A percentile compares a stretch with the other conserved stretches of the same genome.
These are phyloP conservation scores for Coenonympha arcania DNA, from an alignment of 2,888 invertebrate species.

Conservation along the genomic window DNA sequence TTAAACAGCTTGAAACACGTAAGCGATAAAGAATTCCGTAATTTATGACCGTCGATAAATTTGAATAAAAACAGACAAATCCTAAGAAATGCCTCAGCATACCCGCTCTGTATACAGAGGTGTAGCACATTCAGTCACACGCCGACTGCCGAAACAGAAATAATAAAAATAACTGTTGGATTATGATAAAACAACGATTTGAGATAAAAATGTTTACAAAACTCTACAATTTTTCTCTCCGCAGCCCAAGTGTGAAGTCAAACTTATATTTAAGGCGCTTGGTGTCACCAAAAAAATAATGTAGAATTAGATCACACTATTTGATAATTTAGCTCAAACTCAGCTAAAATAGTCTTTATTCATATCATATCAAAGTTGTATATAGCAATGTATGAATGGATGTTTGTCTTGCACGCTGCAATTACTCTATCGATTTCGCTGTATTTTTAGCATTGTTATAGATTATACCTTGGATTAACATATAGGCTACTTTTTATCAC, in stretches of 20 bases:
- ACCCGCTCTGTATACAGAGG: background rate
- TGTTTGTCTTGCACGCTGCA: too few species aligned
- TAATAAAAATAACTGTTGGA: slow-evolving; percentile 3
- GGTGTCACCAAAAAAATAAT: background rate
- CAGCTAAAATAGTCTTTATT: too few species aligned
- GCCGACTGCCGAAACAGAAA: background rate
- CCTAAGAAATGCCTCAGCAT: background rate
- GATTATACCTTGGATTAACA: too few species aligned
- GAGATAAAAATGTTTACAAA: slow-evolving; percentile 26
- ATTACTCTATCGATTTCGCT: too few species aligned
- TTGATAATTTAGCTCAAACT: too few species aligned
- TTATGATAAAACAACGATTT: background rate
- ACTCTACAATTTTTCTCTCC: slow-evolving; percentile 28
- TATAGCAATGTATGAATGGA: too few species aligned
- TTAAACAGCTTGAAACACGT: background rate
- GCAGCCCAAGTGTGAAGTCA: slow-evolving; percentile 21
- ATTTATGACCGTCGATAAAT: background rate
- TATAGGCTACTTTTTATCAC: too few species aligned
- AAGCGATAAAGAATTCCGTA: background rate
- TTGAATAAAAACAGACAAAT: background rate
- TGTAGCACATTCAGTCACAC: slow-evolving; percentile 7
- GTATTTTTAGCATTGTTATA: too few species aligned
- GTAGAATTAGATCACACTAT: too few species aligned
- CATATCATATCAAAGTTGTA: too few species aligned
- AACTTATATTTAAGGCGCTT: too few species aligned